Conservation (phyloP, 1,140 invertebrate species). For the Cecropterus lyciades region DNA sequence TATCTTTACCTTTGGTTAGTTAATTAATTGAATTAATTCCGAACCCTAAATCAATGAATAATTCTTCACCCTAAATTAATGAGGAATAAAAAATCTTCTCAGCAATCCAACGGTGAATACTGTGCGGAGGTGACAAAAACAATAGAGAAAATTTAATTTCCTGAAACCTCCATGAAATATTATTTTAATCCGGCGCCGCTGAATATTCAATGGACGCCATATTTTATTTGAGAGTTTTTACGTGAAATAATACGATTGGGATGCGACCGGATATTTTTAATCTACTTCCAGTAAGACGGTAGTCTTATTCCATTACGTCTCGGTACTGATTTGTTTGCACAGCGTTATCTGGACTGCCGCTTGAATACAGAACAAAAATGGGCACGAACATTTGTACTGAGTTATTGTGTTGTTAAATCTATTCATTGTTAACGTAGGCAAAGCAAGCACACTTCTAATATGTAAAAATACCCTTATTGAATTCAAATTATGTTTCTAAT, state of each 20-base stretch:
- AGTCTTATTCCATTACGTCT: slow-evolving; percentile 18
- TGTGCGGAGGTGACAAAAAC: slow-evolving; percentile 18
- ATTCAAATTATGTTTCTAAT: too few relatives aligned
- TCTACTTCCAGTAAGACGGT: slow-evolving; percentile 11
- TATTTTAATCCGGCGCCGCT: slow-evolving; percentile 39
- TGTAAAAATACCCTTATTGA: too few relatives aligned
- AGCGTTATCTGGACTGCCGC: slow-evolving; percentile 4
- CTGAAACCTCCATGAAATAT: slow-evolving; percentile 38
- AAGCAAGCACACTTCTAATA: too few relatives aligned
- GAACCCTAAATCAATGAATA: too few relatives aligned
- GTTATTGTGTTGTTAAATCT: too few relatives aligned
- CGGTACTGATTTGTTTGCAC: background rate
- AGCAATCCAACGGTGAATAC: slow-evolving; percentile 2
- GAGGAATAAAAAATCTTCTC: slow-evolving; percentile 1
- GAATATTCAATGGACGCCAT: slow-evolving; percentile 41
- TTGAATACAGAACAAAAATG: slow-evolving; percentile 12
- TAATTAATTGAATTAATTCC: too few relatives aligned
- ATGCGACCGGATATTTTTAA: slow-evolving; percentile 22
- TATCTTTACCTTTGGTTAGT: too few relatives aligned
- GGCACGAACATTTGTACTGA: background rate
- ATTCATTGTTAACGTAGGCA: too few relatives aligned
- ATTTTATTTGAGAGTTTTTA: slow-evolving; percentile 38
- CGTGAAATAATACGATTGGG: slow-evolving; percentile 34
- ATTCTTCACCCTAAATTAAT: slow-evolving; percentile 1
- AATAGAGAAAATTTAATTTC: slow-evolving; percentile 41